Base-by-base conservation (phyloP, 2,113 vertebrate genomes). In the Drymodes brunneopygia region DNA sequence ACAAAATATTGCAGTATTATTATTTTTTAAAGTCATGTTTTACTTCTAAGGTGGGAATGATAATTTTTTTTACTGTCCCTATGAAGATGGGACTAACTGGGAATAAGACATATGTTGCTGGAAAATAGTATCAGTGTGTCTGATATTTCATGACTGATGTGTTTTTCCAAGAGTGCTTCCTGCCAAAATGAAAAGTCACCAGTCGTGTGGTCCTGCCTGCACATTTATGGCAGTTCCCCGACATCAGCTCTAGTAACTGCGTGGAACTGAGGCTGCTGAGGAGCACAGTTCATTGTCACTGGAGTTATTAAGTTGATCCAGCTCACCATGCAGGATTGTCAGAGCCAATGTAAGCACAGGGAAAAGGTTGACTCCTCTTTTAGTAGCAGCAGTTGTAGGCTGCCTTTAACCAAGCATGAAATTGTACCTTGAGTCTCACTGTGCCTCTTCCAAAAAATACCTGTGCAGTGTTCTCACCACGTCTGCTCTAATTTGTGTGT, bases 381-480 rank as follows among this genome's bases (percentile, higher is more conserved):
- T 11, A 65, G 58, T 20, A 82, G 85, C 90, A 70, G 82, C 71
- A 72, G 36, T 85, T 85, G 18, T 42, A 88, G 36, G 23, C 78
- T 83, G 66, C 54, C 53, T 93, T 88, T 90, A 95, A 75, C 79
- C 88, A 85, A 82, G 71, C 90, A 50, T 88, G 75, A 93, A 96
- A 96, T 90, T 88, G 53, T 45, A 82, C 66, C 79, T 90, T 36
- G 25, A 86, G 58, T 90, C 50, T 91, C 48, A 20, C 29, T 85
- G 88, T 88, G 51, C 77, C 78, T 89, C 38, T 71, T 81, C 48
- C 40, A 88, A 60, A 86, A 81, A 83, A 62, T 71, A 78, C 65
- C 65, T 78, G 33, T 47, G 67, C 13, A 18, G 29, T 84, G 81
- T 79, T 93, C 61, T 92, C 44, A 7, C 12, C 23, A 7, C 1